Percentiles rank a stretch among this genome's conserved stretches.
Evolutionary conservation across 1,140 invertebrate species (phyloP).

Genomic region (Nixonia krombeini): DNA sequence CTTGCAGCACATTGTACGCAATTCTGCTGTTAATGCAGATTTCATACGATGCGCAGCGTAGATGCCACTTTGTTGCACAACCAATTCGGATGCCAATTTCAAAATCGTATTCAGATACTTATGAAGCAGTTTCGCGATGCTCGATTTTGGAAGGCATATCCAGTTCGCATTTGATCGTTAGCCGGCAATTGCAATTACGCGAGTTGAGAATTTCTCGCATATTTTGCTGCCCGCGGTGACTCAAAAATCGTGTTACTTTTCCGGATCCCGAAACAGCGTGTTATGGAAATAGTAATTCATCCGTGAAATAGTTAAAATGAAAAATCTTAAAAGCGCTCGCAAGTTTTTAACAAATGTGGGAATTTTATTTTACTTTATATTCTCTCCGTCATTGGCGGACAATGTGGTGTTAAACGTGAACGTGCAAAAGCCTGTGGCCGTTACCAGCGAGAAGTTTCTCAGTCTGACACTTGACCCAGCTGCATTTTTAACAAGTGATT

Average conservation of each 20-base stretch:
- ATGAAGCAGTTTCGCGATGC: slow-evolving; percentile 1
- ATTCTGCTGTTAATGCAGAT: slow-evolving; percentile 25
- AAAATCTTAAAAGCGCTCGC: not conserved
- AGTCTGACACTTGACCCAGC: slow-evolving; percentile 76
- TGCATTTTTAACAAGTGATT: slow-evolving; percentile 60
- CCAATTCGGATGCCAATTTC: slow-evolving; percentile 39
- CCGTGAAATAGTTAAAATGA: too few relatives aligned
- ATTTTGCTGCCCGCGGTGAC: not conserved
- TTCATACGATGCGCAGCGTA: slow-evolving; percentile 22
- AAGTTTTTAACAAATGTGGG: not conserved
- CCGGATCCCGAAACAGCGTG: not conserved
- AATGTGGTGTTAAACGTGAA: slow-evolving; percentile 57
- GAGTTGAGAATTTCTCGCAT: not conserved
- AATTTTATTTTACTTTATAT: slow-evolving; percentile 20
- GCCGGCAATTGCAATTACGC: not conserved
- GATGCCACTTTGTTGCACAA: slow-evolving; percentile 49
- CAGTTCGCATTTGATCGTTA: slow-evolving; percentile 8
- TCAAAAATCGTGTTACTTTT: slow-evolving; percentile 7
- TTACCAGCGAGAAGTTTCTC: slow-evolving; percentile 75
- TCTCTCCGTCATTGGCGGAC: slow-evolving; percentile 28
- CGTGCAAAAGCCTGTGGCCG: slow-evolving; percentile 67
- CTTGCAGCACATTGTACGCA: slow-evolving; percentile 8
- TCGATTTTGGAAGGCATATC: not conserved
- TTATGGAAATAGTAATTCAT: slow-evolving; percentile 10
- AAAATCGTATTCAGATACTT: slow-evolving; percentile 30